Percentiles rank a stretch among this genome's conserved stretches.
These are phyloP conservation scores for Aleadryas rufinucha DNA, from an alignment of 2,113 vertebrate species.

Conservation along the genomic window DNA sequence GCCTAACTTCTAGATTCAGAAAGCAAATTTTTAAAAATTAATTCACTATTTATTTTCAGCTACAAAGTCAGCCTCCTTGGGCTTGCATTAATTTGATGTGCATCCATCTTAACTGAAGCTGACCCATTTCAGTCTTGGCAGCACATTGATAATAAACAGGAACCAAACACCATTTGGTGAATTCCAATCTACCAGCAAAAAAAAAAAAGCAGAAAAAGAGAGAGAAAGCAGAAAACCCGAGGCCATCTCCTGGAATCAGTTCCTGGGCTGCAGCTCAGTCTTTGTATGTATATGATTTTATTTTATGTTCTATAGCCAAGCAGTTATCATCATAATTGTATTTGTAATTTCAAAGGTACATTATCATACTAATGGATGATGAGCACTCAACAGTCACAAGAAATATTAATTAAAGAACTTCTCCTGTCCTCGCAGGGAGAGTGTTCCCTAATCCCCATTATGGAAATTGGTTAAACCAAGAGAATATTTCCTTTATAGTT, in stretches of 20 bases:
- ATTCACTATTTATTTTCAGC: background rate
- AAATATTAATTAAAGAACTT: conserved; percentile 40
- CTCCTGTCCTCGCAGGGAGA: conserved; percentile 3
- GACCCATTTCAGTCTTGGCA: conserved; percentile 6
- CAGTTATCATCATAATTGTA: background rate
- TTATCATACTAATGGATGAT: background rate
- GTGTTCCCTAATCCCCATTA: conserved; percentile 31
- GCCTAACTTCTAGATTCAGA: background rate
- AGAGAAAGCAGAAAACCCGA: background rate
- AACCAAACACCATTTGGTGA: background rate
- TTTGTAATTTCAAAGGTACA: conserved; percentile 18
- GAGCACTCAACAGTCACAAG: background rate
- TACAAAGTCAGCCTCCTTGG: background rate
- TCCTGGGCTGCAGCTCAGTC: background rate
- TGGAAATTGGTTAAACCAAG: conserved; percentile 30
- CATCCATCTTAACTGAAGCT: background rate
- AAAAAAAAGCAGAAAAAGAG: background rate
- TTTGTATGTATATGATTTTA: background rate
- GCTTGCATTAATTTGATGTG: background rate
- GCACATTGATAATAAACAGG: background rate
- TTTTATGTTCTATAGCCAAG: background rate
- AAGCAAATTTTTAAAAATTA: background rate
- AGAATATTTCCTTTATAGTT: conserved; percentile 31
- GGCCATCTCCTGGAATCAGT: background rate
- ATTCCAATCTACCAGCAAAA: background rate